These are phyloP conservation scores for Pedetes capensis DNA, from an alignment of 2,113 vertebrate genomes.

Conservation along the genomic window DNA sequence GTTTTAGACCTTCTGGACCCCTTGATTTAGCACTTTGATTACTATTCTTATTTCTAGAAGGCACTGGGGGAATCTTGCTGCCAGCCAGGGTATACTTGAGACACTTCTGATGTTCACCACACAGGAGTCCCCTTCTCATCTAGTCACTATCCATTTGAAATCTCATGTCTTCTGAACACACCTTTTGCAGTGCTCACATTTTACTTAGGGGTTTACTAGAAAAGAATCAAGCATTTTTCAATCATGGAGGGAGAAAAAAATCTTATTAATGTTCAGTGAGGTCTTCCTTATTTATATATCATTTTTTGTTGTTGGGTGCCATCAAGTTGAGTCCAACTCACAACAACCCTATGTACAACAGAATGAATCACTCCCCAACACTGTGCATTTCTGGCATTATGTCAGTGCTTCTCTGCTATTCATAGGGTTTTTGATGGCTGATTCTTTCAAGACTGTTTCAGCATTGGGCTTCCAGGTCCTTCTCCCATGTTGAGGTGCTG, in stretches of 20 bases:
- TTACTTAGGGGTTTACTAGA: background rate
- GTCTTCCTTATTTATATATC: background rate
- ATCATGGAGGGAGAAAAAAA: background rate
- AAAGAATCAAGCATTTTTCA: constrained; percentile 9
- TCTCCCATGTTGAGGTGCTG: too few species aligned
- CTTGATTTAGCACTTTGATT: background rate
- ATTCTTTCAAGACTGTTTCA: too few species aligned
- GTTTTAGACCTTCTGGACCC: background rate
- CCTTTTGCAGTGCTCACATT: background rate
- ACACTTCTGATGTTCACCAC: background rate
- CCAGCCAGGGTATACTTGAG: background rate
- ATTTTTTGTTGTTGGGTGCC: too few species aligned
- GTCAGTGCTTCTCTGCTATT: too few species aligned
- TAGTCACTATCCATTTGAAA: background rate
- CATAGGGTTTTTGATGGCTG: too few species aligned
- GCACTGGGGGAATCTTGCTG: background rate
- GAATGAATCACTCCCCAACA: too few species aligned
- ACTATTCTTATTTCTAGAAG: background rate
- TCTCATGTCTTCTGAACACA: background rate
- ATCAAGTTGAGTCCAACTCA: too few species aligned
- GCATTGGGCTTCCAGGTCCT: too few species aligned
- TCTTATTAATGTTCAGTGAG: background rate
- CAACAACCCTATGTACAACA: too few species aligned
- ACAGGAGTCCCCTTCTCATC: too few species aligned
- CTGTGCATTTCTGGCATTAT: too few species aligned